phyloP scores from a whole-genome alignment of 2,888 invertebrate genomes.

The Nomada ruficornis region DNA sequence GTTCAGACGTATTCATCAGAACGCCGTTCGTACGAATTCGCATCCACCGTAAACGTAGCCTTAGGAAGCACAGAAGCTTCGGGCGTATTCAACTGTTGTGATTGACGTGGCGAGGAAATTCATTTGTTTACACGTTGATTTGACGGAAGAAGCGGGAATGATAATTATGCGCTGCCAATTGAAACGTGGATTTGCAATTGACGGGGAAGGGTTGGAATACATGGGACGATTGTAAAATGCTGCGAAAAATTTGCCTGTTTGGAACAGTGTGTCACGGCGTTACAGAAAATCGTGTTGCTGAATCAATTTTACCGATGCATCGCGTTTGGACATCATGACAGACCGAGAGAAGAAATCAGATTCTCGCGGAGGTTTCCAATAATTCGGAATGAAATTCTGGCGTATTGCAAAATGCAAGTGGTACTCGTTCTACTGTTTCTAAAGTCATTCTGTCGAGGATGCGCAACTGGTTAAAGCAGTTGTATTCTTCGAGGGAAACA shows the following conservation, averaged over 20 bases:
- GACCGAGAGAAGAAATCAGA: too few species aligned
- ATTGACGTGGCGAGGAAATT: conserved; percentile 18
- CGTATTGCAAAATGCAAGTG: background rate
- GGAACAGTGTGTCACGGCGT: too few species aligned
- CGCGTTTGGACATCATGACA: too few species aligned
- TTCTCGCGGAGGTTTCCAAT: too few species aligned
- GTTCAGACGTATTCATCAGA: too few species aligned
- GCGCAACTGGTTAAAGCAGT: background rate
- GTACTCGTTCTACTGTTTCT: background rate
- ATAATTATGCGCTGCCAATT: conserved; percentile 5
- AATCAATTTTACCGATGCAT: too few species aligned
- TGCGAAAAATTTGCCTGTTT: too few species aligned
- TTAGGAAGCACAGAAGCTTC: background rate
- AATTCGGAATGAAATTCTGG: too few species aligned
- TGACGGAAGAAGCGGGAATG: background rate
- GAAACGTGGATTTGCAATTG: background rate
- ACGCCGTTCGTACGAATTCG: too few species aligned
- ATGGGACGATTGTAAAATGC: too few species aligned
- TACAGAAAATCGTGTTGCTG: too few species aligned
- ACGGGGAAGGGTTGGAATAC: background rate
- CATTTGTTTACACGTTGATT: conserved; percentile 13
- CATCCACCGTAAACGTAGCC: too few species aligned
- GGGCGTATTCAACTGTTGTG: background rate
- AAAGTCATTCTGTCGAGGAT: background rate
- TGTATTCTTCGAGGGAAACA: background rate